Percentiles rank a stretch among this genome's conserved stretches.
phyloP scores from a whole-genome alignment of 2,113 vertebrate genomes.

The Cyprinus carpio region DNA sequence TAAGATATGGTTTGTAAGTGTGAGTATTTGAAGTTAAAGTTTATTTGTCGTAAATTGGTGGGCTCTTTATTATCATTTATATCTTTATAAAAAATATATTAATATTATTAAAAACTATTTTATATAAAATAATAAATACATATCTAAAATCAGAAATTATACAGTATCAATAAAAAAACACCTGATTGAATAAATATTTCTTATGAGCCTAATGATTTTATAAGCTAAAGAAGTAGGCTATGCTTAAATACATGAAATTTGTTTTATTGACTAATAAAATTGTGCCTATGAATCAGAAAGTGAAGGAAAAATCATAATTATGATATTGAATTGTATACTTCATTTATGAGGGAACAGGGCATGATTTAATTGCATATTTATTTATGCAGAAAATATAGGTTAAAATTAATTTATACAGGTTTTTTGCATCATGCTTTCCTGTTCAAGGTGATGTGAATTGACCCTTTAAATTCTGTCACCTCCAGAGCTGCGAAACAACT shows the following conservation, averaged over 20 bases:
- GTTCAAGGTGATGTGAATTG: not conserved
- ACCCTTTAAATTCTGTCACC: not conserved
- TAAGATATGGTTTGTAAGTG: not conserved
- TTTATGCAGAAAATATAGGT: not conserved
- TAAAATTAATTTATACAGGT: not conserved
- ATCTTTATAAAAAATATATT: not conserved
- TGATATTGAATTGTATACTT: not conserved
- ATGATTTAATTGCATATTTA: not conserved
- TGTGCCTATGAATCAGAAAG: not conserved
- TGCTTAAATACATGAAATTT: not conserved
- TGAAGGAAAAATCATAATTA: not conserved
- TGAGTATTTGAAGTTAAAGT: not conserved
- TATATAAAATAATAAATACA: not conserved
- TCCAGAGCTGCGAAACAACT: slow-evolving; percentile 57
- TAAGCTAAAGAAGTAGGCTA: not conserved
- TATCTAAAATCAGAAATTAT: not conserved
- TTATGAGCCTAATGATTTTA: not conserved
- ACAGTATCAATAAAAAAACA: not conserved
- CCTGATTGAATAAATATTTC: not conserved
- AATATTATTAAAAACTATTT: not conserved
- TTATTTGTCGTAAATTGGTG: not conserved
- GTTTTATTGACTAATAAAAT: not conserved
- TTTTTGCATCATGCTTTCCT: not conserved
- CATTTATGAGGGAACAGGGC: not conserved
- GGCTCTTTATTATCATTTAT: not conserved